These are phyloP conservation scores for Nephrotoma flavescens DNA, from an alignment of 2,888 invertebrate species.

Conservation along the genomic window DNA sequence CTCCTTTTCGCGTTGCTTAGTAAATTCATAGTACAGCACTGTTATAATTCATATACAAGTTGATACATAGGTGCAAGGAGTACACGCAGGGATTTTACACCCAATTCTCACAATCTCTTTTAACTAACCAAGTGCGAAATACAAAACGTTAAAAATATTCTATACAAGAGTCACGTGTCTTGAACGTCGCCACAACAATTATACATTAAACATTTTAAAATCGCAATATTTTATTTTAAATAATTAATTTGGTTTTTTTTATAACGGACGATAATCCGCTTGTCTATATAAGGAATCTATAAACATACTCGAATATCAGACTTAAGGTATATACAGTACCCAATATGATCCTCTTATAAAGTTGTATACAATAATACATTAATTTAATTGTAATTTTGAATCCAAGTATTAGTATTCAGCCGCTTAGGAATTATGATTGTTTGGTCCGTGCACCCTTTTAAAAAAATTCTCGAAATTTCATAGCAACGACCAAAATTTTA, in stretches of 20 bases:
- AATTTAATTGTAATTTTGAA: neutral
- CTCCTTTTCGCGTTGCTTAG: too few species aligned
- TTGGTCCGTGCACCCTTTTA: neutral
- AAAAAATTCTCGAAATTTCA: neutral
- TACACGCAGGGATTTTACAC: neutral
- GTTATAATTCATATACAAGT: too few species aligned
- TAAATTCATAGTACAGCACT: too few species aligned
- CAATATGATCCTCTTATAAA: neutral
- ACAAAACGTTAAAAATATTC: neutral
- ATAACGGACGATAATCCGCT: neutral
- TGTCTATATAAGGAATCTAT: neutral
- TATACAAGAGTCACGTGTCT: neutral
- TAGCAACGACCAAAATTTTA: neutral
- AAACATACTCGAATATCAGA: neutral
- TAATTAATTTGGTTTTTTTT: neutral
- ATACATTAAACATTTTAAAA: neutral
- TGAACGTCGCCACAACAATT: neutral
- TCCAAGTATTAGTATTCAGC: neutral
- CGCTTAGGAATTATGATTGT: neutral
- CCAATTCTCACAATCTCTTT: neutral
- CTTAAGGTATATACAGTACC: neutral
- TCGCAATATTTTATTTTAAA: neutral
- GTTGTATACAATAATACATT: neutral
- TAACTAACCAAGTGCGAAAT: neutral
- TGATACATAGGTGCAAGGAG: too few species aligned